These are phyloP conservation scores for Zhengitettix transpicula DNA, from an alignment of 2,888 invertebrate genomes.

Conservation along the genomic window DNA sequence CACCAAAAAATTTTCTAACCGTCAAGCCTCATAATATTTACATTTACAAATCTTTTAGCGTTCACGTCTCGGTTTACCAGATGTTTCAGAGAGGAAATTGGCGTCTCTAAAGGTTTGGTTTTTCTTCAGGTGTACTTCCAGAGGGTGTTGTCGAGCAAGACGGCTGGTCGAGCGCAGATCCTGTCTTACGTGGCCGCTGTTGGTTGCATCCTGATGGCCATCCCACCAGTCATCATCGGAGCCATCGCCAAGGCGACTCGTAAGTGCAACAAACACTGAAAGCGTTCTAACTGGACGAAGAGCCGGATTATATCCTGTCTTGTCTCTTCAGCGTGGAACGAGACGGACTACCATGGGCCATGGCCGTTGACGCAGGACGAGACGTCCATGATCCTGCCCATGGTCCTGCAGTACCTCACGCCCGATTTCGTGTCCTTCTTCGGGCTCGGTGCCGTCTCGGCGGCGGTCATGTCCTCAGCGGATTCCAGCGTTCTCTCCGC, in stretches of 20 bases:
- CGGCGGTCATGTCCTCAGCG: constrained; percentile 98
- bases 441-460: constrained; percentile 94
- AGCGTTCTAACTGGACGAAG: no score
- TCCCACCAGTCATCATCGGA: constrained; percentile 92
- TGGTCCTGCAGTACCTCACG: constrained; percentile 92
- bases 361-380: constrained; percentile 58
- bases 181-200: constrained; percentile 91
- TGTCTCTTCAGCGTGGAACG: constrained; percentile 70
- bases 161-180: constrained; percentile 81
- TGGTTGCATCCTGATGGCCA: constrained; percentile 92
- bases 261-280: constrained; percentile 27
- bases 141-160: constrained; percentile 89
- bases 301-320: background rate
- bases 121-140: constrained; percentile 79
- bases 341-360: constrained; percentile 67
- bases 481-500: constrained; percentile 97
- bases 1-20: no score
- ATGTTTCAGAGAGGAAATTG: background rate
- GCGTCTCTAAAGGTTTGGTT: constrained; percentile 1
- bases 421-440: constrained; percentile 94
- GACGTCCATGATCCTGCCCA: constrained; percentile 88
- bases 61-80: no score
- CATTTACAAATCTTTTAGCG: no score
- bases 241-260: constrained; percentile 92
- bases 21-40: no score